Conservation (phyloP, 2,888 invertebrate species). For the Cyclophora punctaria region DNA sequence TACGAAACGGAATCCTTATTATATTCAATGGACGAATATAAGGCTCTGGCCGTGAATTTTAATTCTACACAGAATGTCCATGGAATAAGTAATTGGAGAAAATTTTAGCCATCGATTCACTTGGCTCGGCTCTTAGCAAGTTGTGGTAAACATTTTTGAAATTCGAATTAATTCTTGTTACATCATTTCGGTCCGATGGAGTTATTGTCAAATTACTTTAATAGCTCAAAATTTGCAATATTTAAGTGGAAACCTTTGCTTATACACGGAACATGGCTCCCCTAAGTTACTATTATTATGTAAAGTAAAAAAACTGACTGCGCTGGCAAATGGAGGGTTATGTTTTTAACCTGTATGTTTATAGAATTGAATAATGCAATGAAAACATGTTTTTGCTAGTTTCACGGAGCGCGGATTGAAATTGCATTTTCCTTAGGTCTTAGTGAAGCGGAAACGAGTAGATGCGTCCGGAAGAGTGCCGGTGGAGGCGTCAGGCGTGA, state of each 20-base stretch:
- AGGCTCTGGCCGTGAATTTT: constrained; percentile 10
- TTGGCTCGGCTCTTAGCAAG: constrained; percentile 4
- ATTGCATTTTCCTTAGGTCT: not conserved
- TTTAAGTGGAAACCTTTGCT: no score
- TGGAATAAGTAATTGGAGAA: constrained; percentile 15
- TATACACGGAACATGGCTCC: no score
- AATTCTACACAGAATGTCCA: constrained; percentile 10
- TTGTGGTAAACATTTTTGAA: not conserved
- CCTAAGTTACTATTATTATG: no score
- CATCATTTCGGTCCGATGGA: no score
- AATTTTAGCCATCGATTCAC: constrained; percentile 7
- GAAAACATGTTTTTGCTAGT: not conserved
- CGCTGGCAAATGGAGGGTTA: no score
- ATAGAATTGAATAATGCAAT: not conserved
- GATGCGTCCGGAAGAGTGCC: constrained; percentile 15
- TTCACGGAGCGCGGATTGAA: not conserved
- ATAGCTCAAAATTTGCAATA: no score
- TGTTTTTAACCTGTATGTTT: no score
- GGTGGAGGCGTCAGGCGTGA: constrained; percentile 18
- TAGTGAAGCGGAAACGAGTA: constrained; percentile 12
- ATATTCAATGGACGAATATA: constrained; percentile 4
- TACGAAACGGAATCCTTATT: constrained; percentile 6
- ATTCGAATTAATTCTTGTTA: no score
- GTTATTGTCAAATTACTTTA: no score
- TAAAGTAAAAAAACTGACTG: no score